These are phyloP conservation scores for Eupithecia exiguata DNA, from an alignment of 2,888 invertebrate genomes.

Conservation along the genomic window DNA sequence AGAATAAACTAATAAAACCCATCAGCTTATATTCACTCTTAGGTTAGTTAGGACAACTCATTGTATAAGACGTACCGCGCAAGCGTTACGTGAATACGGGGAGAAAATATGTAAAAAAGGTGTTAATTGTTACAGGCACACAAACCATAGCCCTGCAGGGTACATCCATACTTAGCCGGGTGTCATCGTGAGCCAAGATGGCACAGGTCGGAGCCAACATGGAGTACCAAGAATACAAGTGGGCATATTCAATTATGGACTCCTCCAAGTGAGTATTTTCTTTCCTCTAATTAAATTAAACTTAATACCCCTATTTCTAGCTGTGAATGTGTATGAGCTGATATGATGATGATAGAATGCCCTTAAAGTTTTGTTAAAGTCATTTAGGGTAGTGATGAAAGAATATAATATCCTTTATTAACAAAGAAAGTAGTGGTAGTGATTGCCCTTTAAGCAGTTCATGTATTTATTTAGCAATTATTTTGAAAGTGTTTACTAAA, in stretches of 20 bases:
- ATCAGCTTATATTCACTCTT: too few species aligned
- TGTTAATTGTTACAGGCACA: constrained; percentile 49
- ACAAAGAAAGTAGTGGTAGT: too few species aligned
- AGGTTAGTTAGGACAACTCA: neutral
- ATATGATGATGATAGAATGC: too few species aligned
- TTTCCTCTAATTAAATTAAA: neutral
- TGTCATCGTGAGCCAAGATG: constrained; percentile 58
- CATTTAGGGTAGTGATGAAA: too few species aligned
- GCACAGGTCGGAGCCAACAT: constrained; percentile 81
- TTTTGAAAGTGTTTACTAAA: too few species aligned
- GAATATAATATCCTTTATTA: too few species aligned
- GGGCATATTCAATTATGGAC: constrained; percentile 98
- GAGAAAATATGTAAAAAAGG: neutral
- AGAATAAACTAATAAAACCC: too few species aligned
- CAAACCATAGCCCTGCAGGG: constrained; percentile 41
- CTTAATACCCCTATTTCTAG: neutral
- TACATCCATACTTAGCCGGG: constrained; percentile 43
- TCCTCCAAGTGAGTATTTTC: constrained; percentile 87
- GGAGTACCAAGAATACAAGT: constrained; percentile 87
- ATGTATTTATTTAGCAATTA: neutral
- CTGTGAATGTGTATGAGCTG: too few species aligned
- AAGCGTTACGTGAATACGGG: neutral
- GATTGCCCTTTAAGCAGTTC: neutral
- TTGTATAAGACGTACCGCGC: neutral
- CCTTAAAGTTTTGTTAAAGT: neutral